A percentile compares a stretch with the other conserved stretches of the same genome.
phyloP scores from a whole-genome alignment of 2,888 invertebrate species.

The Conistra vaccinii region DNA sequence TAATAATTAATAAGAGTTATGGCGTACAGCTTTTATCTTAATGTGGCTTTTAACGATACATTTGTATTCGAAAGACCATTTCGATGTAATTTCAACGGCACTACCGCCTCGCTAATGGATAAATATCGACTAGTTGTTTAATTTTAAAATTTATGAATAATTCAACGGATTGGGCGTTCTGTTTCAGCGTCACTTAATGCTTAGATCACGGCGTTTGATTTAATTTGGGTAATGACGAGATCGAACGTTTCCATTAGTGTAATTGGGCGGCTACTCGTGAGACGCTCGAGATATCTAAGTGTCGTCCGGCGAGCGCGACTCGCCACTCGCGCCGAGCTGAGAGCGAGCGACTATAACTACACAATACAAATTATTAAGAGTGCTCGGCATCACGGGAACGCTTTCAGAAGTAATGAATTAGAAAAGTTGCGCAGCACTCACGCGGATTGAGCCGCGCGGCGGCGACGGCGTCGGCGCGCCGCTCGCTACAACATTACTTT shows the following conservation, averaged over 20 bases:
- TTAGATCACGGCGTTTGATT: conserved; percentile 74
- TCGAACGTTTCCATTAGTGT: conserved; percentile 76
- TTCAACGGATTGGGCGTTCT: conserved; percentile 71
- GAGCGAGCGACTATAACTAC: conserved; percentile 83
- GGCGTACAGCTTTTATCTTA: conserved; percentile 88
- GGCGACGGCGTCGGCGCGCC: conserved; percentile 81
- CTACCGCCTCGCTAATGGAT: conserved; percentile 85
- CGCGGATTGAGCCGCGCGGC: conserved; percentile 88
- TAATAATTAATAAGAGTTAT: conserved; percentile 89
- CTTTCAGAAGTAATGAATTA: conserved; percentile 91
- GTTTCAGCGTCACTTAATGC: conserved; percentile 70
- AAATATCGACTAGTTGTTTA: conserved; percentile 84
- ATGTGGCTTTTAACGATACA: conserved; percentile 87
- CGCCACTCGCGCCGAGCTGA: conserved; percentile 61
- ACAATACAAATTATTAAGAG: conserved; percentile 91
- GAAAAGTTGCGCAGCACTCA: conserved; percentile 91
- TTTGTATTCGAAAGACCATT: conserved; percentile 86
- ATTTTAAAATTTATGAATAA: conserved; percentile 83
- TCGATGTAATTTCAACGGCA: conserved; percentile 83
- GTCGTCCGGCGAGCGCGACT: conserved; percentile 56
- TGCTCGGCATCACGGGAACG: conserved; percentile 90
- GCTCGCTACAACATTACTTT: conserved; percentile 90
- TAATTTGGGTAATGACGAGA: conserved; percentile 75
- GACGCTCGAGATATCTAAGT: conserved; percentile 72
- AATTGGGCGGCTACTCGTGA: conserved; percentile 70